phyloP scores from a whole-genome alignment of 2,888 invertebrate genomes.

The Drosophila merina region DNA sequence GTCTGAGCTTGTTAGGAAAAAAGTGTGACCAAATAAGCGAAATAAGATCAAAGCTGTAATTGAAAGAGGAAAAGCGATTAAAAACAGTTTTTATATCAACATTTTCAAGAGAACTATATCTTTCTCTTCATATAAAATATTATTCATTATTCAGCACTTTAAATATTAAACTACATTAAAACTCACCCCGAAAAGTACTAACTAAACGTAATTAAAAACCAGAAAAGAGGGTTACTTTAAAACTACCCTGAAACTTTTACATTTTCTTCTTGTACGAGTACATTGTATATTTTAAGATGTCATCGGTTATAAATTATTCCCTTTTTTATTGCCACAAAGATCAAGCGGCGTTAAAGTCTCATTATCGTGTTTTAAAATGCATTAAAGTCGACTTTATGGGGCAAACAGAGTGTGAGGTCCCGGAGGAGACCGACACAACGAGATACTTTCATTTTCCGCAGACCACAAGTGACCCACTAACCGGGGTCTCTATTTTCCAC shows the following conservation, averaged over 20 bases:
- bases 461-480: conserved; percentile 23
- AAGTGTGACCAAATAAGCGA: neutral
- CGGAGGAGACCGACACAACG: neutral
- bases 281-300: neutral
- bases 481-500: neutral
- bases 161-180: neutral
- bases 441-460: conserved; percentile 35
- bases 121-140: neutral
- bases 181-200: neutral
- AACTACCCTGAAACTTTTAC: neutral
- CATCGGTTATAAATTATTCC: neutral
- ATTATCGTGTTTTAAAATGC: conserved; percentile 20
- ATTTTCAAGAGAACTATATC: no score
- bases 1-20: neutral
- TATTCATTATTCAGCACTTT: neutral
- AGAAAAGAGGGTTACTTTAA: neutral
- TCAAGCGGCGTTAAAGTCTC: neutral
- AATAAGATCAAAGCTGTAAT: no score
- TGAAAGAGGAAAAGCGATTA: no score
- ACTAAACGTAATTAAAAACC: conserved; percentile 1
- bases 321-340: neutral
- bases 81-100: no score
- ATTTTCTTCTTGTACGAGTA: no score
- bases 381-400: conserved; percentile 13
- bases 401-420: conserved; percentile 16